Base-by-base conservation (phyloP, 92 coral and sea anemone genomes). In the Phenganax subtilis region DNA sequence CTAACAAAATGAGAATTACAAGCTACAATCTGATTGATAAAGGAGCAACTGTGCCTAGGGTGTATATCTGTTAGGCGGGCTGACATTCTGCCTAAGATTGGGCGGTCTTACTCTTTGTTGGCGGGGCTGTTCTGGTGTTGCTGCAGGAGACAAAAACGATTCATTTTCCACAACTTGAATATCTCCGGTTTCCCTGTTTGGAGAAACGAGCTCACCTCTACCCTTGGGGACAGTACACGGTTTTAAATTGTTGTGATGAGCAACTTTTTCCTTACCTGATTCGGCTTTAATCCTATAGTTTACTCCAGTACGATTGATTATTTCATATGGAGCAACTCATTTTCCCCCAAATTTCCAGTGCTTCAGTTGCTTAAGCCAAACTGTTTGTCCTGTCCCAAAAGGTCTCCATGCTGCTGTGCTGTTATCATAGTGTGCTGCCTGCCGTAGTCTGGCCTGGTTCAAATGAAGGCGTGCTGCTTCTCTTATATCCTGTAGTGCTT, bases 331-430 rank as follows among this genome's bases (percentile, higher is more conserved):
- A 12, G 87, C 87, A 5, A 84, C 57, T 85, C 87, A 87, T 76
- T 87, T 87, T 7, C 47, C 30, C n/a, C 90, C 90, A 8, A 87
- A 73, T 61, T 87, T 87, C 90, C 90, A 84, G 20, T 64, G 44
- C 55, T 84, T 84, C 16, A 87, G 87, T 73, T 85, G 54, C 44
- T 79, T 70, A 58, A 87, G 28, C 72, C 62, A 75, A 6, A 87
- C 90, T 12, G 78, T 55, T 58, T 87, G 84, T 6, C 84, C 82
- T 68, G 70, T 57, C 12, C 30, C 57, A 44, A 85, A 85, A 7
- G 85, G 85, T 9, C 83, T 27, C 85, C 82, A 82, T 12, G 28
- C 14, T 52, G 51, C 15, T 20, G 25, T 20, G 0, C 25, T 20
- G 25, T 20, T 20, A 20, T 20, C 25, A 20, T 20, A 20, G 25